Conservation (phyloP, 1,140 invertebrate genomes). For the Leguminivora glycinivorella region DNA sequence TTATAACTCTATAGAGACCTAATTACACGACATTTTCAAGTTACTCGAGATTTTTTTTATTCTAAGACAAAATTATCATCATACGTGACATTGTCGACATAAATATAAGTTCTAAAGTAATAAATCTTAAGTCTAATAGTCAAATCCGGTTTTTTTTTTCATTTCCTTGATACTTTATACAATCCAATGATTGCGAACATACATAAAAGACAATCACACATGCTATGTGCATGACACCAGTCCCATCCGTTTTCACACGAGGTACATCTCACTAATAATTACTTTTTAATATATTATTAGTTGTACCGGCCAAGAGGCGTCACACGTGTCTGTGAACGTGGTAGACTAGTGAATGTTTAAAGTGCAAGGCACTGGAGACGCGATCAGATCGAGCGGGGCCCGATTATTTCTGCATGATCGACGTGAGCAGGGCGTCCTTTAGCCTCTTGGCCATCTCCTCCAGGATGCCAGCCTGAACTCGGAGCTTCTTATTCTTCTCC, state of each 20-base stretch:
- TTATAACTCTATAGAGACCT: conserved; percentile 4
- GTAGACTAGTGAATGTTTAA: not conserved
- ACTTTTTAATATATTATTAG: conserved; percentile 23
- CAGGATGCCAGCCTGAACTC: conserved; percentile 61
- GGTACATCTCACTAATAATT: conserved; percentile 16
- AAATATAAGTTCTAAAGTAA: conserved; percentile 21
- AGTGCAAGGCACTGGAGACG: conserved; percentile 5
- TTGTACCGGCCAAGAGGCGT: not conserved
- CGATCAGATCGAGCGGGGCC: not conserved
- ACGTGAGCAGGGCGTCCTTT: conserved; percentile 66
- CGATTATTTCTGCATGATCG: conserved; percentile 62
- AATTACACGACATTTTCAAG: conserved; percentile 16
- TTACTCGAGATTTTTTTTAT: conserved; percentile 28
- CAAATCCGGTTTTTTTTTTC: conserved; percentile 7
- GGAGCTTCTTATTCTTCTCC: conserved; percentile 67
- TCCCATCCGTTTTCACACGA: conserved; percentile 13
- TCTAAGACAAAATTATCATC: conserved; percentile 15
- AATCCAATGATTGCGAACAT: conserved; percentile 25
- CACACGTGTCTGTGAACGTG: conserved; percentile 10
- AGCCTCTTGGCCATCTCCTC: conserved; percentile 70
- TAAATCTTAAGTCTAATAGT: conserved; percentile 26
- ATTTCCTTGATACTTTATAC: conserved; percentile 4
- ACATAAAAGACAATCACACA: not conserved
- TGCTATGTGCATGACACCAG: conserved; percentile 12
- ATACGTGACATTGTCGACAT: conserved; percentile 23